These are phyloP conservation scores for Synergus gifuensis DNA, from an alignment of 2,888 invertebrate genomes.

Conservation along the genomic window DNA sequence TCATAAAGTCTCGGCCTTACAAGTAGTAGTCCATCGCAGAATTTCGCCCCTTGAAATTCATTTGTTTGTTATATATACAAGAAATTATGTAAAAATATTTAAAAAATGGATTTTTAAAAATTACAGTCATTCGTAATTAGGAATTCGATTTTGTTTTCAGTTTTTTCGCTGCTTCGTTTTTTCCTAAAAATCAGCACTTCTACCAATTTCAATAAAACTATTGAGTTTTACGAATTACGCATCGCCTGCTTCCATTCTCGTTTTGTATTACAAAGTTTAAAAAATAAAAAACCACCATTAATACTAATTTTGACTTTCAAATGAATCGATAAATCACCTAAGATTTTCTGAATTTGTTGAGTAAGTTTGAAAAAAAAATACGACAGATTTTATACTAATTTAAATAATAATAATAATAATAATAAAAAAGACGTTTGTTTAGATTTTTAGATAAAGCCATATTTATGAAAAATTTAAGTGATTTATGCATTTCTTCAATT, in stretches of 20 bases:
- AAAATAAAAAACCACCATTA: neutral
- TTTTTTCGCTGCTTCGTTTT: constrained; percentile 16
- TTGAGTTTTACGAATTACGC: constrained; percentile 8
- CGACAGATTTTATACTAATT: neutral
- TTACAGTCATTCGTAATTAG: constrained; percentile 28
- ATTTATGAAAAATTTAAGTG: constrained; percentile 9
- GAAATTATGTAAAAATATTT: neutral
- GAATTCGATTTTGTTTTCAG: neutral
- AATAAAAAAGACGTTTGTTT: neutral
- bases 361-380: neutral
- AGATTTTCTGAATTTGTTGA: neutral
- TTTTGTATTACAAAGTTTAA: constrained; percentile 13
- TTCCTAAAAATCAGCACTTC: neutral
- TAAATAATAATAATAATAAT: neutral
- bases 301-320: constrained; percentile 7
- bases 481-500: constrained; percentile 13
- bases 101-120: neutral
- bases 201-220: neutral
- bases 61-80: constrained; percentile 20
- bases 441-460: neutral
- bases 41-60: constrained; percentile 27
- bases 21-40: constrained; percentile 28
- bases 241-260: neutral
- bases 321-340: neutral
- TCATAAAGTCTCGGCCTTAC: constrained; percentile 35